Conservation (phyloP, 2,797 vertebrate genomes). For the Alauda arvensis region DNA sequence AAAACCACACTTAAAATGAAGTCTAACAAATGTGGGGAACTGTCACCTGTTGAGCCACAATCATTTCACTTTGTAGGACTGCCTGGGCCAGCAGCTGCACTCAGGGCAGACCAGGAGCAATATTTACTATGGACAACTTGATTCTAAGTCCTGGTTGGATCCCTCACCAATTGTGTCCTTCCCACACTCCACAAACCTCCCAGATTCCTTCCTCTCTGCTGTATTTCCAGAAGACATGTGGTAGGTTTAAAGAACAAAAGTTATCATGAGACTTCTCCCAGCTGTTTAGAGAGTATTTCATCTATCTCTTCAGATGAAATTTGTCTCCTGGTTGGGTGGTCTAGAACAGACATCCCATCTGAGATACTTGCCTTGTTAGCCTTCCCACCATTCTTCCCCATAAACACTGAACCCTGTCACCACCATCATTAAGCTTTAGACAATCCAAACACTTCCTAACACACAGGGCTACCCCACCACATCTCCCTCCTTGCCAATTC, state of each 20-base stretch:
- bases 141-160: background rate
- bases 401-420: background rate
- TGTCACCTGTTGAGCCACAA: background rate
- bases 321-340: background rate
- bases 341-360: background rate
- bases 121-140: accelerated
- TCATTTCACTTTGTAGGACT: background rate
- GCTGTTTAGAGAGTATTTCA: background rate
- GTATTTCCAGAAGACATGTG: background rate
- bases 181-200: background rate
- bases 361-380: background rate
- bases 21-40: background rate
- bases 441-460: background rate
- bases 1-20: background rate
- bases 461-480: background rate
- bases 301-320: background rate
- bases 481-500: background rate
- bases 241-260: background rate
- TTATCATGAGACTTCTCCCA: background rate
- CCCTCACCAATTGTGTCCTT: background rate
- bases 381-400: background rate
- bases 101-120: background rate
- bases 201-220: background rate
- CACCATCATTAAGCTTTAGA: background rate
- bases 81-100: background rate